Conservation (phyloP, 92 coral and sea anemone species). For the Bergia sp. region DNA sequence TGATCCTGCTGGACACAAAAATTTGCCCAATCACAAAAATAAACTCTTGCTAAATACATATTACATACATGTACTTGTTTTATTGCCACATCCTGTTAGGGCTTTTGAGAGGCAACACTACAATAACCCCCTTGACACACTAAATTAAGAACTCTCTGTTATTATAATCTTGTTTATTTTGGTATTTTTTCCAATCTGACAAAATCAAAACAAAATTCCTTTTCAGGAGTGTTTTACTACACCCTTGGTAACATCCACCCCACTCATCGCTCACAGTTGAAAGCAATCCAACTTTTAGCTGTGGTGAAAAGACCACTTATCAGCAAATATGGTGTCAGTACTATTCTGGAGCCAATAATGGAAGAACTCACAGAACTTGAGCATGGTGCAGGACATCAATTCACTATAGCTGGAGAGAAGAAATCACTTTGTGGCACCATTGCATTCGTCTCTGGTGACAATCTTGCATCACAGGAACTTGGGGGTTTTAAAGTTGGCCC, state of each 20-base stretch:
- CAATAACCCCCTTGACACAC: no score
- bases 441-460: conserved; percentile 42
- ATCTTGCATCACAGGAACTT: conserved; percentile 45
- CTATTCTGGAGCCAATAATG: conserved; percentile 53
- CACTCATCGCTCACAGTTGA: conserved; percentile 48
- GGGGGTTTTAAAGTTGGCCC: conserved; percentile 46
- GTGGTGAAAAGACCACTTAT: conserved; percentile 50
- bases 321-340: conserved; percentile 55
- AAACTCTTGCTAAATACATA: no score
- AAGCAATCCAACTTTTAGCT: conserved; percentile 56
- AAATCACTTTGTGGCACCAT: conserved; percentile 34
- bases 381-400: conserved; percentile 37
- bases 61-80: no score
- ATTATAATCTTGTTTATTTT: background rate
- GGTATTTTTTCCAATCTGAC: background rate
- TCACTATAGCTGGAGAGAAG: conserved; percentile 26
- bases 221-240: conserved; percentile 52
- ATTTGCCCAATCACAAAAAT: no score
- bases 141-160: no score
- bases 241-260: conserved; percentile 57
- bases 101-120: no score
- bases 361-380: conserved; percentile 50
- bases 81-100: no score
- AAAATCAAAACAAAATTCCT: background rate
- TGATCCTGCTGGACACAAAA: no score